phyloP scores from a whole-genome alignment of 2,113 vertebrate species.

The Otus sunia region DNA sequence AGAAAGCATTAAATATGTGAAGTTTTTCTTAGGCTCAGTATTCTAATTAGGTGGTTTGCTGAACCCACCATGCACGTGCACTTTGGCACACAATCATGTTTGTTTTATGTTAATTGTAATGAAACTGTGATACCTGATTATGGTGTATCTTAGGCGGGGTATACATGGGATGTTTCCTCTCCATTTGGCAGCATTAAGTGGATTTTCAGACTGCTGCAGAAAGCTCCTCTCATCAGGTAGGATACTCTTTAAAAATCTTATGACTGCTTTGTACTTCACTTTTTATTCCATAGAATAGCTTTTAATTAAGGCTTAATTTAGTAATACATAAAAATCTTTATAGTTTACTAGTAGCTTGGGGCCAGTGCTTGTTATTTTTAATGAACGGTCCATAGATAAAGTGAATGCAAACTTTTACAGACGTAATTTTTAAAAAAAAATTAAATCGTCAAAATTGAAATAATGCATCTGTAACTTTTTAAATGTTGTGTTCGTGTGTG shows the following conservation, averaged over 20 bases:
- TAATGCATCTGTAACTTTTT: background rate
- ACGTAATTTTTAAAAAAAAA: background rate
- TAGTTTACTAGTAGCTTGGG: background rate
- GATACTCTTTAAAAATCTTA: background rate
- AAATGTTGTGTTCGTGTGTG: background rate
- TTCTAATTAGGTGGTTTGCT: background rate
- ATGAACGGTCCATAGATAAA: background rate
- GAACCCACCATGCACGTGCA: background rate
- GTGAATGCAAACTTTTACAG: background rate
- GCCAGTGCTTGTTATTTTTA: background rate
- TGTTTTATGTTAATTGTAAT: slow-evolving; percentile 59
- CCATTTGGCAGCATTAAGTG: slow-evolving; percentile 96
- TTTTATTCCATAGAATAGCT: background rate
- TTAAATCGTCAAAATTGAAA: background rate
- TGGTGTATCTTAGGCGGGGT: slow-evolving; percentile 84
- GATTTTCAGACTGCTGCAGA: slow-evolving; percentile 97
- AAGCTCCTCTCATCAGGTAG: slow-evolving; percentile 96
- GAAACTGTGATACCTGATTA: slow-evolving; percentile 68
- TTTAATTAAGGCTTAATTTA: background rate
- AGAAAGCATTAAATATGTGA: background rate
- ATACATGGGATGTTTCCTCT: slow-evolving; percentile 98
- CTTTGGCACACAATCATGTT: slow-evolving; percentile 18
- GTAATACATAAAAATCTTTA: background rate
- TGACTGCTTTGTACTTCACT: background rate
- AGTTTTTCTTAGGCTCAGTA: background rate